These are phyloP conservation scores for Coluber constrictor DNA, from an alignment of 2,797 vertebrate genomes.

Conservation along the genomic window DNA sequence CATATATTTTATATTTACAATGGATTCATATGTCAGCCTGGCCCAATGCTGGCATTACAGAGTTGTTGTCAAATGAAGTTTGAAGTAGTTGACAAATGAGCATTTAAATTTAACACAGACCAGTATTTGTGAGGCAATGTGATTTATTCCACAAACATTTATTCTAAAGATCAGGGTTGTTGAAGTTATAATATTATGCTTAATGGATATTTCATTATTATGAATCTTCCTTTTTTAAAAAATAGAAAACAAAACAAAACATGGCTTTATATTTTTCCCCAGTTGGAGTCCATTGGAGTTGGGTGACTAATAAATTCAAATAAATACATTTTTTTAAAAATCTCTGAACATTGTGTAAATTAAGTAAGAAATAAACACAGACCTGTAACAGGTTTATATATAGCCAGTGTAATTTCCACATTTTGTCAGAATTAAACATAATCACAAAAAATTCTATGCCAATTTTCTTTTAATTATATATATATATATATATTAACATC, in stretches of 20 bases:
- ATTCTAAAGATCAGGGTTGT: not conserved
- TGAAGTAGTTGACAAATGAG: not conserved
- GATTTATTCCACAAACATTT: not conserved
- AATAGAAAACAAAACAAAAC: not conserved
- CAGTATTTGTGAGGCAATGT: not conserved
- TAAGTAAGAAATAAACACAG: not conserved
- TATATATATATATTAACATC: too few species aligned
- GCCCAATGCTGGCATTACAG: not conserved
- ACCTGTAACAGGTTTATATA: not conserved
- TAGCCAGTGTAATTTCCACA: not conserved
- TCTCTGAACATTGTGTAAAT: not conserved
- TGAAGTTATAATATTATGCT: not conserved
- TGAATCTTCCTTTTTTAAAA: not conserved
- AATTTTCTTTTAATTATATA: not conserved
- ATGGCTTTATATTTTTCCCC: not conserved
- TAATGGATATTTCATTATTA: not conserved
- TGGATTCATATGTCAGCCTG: not conserved
- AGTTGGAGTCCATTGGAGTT: not conserved
- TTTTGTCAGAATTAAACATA: not conserved
- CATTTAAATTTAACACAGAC: not conserved
- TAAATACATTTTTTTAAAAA: not conserved
- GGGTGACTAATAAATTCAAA: not conserved
- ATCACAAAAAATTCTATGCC: not conserved
- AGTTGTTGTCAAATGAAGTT: not conserved
- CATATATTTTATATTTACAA: not conserved